Percentiles rank a stretch among this genome's conserved stretches.
Conservation (phyloP, 2,113 vertebrate genomes). For the Erpornis zantholeuca region DNA sequence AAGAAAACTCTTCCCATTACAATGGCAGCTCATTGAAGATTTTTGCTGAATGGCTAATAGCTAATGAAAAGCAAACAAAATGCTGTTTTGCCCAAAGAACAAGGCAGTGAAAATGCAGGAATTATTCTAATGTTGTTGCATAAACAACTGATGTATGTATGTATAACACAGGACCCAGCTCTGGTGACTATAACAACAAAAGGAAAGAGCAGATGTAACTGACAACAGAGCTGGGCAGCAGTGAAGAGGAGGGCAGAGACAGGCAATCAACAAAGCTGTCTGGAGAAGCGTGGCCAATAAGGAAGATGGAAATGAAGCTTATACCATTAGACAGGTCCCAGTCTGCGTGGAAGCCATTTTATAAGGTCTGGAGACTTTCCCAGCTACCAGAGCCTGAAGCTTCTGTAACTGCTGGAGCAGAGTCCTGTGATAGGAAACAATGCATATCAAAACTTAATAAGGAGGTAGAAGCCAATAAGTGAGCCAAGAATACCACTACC, state of each 20-base stretch:
- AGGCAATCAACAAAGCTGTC: not conserved
- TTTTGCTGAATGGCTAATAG: conserved; percentile 1
- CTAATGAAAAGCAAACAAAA: conserved; percentile 1
- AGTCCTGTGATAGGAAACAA: conserved; percentile 73
- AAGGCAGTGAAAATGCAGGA: not conserved
- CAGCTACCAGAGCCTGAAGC: conserved; percentile 85
- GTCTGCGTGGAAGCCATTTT: conserved; percentile 91
- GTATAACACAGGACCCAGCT: not conserved
- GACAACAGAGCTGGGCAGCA: not conserved
- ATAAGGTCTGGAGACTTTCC: conserved; percentile 85
- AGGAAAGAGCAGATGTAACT: not conserved
- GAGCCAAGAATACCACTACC: not conserved
- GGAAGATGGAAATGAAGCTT: not conserved
- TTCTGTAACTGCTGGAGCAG: conserved; percentile 90
- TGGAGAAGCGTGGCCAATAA: not conserved
- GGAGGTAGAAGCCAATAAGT: not conserved
- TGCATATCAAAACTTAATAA: not conserved
- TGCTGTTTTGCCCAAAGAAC: not conserved
- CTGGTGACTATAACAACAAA: not conserved
- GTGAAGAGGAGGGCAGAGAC: not conserved
- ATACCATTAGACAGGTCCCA: conserved; percentile 89
- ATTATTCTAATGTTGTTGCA: not conserved
- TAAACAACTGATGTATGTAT: not conserved
- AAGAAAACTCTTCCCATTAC: not conserved
- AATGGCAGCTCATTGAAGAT: not conserved